phyloP scores from a whole-genome alignment of 1,140 invertebrate genomes.

The Aplysia californica region DNA sequence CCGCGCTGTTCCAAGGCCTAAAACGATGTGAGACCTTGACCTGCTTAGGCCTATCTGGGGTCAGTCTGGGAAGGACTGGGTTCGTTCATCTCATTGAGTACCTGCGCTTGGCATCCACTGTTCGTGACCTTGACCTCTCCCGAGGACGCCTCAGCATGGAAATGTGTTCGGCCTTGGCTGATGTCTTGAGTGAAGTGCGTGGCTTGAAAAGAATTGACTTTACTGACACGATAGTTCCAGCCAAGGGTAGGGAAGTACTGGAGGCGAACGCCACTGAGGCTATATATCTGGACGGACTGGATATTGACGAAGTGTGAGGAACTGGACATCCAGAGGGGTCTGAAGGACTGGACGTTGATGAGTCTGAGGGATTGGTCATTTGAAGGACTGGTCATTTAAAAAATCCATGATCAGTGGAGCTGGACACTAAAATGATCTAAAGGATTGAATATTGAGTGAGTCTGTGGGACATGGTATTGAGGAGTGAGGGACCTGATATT shows the following conservation, averaged over 20 bases:
- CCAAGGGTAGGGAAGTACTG: slow-evolving; percentile 22
- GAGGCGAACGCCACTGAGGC: background rate
- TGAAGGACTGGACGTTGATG: too few species aligned
- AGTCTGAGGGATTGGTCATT: too few species aligned
- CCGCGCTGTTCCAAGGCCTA: slow-evolving; percentile 46
- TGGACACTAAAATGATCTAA: too few species aligned
- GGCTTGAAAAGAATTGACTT: slow-evolving; percentile 41
- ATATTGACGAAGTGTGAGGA: too few species aligned
- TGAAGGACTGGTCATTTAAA: too few species aligned
- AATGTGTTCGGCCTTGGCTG: slow-evolving; percentile 39
- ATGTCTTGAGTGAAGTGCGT: slow-evolving; percentile 38
- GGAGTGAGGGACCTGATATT: too few species aligned
- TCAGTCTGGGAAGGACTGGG: slow-evolving; percentile 44
- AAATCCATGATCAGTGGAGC: too few species aligned
- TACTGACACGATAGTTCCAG: slow-evolving; percentile 38
- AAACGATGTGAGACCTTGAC: slow-evolving; percentile 40
- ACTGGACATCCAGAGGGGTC: too few species aligned
- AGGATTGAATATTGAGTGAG: too few species aligned
- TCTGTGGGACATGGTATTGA: too few species aligned
- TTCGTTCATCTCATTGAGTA: slow-evolving; percentile 43
- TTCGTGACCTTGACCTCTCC: slow-evolving; percentile 47
- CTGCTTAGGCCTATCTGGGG: slow-evolving; percentile 38
- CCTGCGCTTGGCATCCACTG: slow-evolving; percentile 42
- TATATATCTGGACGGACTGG: background rate
- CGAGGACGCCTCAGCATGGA: slow-evolving; percentile 42